Evolutionary conservation across 2,797 vertebrate genomes (phyloP).

Genomic region (Bryconaethiops microstoma): DNA sequence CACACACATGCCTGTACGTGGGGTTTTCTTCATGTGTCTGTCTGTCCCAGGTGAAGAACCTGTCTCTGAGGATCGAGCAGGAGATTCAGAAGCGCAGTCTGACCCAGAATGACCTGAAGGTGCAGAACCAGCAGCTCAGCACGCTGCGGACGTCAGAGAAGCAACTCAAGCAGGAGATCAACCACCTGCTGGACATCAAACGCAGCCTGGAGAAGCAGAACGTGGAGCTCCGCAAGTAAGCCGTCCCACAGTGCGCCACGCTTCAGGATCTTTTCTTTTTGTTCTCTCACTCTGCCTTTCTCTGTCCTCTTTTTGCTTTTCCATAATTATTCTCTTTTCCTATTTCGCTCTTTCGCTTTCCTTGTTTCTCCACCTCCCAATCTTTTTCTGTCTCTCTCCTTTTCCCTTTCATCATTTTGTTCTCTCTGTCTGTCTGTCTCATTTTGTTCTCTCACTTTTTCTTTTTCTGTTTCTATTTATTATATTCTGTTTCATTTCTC

Average conservation of each 20-base stretch:
- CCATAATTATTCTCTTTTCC: not conserved
- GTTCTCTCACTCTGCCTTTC: not conserved
- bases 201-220: conserved; percentile 95
- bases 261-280: not conserved
- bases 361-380: not conserved
- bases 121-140: conserved; percentile 93
- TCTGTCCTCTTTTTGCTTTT: not conserved
- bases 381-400: too few relatives aligned
- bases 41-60: conserved; percentile 87
- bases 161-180: conserved; percentile 95
- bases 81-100: conserved; percentile 95
- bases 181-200: conserved; percentile 94
- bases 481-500: too few relatives aligned
- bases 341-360: not conserved
- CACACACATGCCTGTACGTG: too few relatives aligned
- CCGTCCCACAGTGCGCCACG: not conserved
- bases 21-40: not conserved
- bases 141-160: conserved; percentile 91
- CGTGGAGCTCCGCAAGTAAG: conserved; percentile 94
- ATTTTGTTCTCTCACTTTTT: too few relatives aligned
- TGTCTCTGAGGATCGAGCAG: conserved; percentile 94
- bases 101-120: conserved; percentile 96
- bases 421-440: too few relatives aligned
- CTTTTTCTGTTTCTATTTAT: too few relatives aligned
- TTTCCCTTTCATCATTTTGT: too few relatives aligned